phyloP scores from a whole-genome alignment of 2,797 vertebrate species.

The Sphenodon punctatus region DNA sequence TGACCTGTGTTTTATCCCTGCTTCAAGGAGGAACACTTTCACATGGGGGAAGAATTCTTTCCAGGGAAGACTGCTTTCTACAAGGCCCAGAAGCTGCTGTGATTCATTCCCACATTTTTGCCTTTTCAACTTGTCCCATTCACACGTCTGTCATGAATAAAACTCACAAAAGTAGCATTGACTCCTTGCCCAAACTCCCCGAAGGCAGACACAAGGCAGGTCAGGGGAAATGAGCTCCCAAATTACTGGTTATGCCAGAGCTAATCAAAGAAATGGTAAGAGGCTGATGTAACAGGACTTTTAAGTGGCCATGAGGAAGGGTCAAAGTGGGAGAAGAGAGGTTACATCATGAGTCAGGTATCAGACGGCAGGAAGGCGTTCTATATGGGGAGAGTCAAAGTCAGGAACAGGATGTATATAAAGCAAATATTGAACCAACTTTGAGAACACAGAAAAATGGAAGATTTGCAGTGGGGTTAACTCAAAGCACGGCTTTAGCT shows the following conservation, averaged over 20 bases:
- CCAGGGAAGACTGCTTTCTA: too few relatives aligned
- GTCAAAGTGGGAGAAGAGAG: constrained; percentile 31
- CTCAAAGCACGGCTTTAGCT: not conserved
- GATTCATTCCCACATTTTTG: too few relatives aligned
- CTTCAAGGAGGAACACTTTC: too few relatives aligned
- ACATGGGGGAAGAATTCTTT: too few relatives aligned
- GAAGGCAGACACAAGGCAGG: too few relatives aligned
- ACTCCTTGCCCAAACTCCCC: not conserved
- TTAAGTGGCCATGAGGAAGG: constrained; percentile 52
- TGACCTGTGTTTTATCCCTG: too few relatives aligned
- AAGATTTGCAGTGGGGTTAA: constrained; percentile 53
- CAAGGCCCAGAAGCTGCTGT: too few relatives aligned
- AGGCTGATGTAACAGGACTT: too few relatives aligned
- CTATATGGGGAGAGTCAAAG: constrained; percentile 56
- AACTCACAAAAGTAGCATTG: too few relatives aligned
- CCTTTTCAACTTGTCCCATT: too few relatives aligned
- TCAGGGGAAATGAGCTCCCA: not conserved
- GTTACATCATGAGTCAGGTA: constrained; percentile 28
- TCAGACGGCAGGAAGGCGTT: constrained; percentile 59
- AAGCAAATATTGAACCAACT: constrained; percentile 63
- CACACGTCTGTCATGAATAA: too few relatives aligned
- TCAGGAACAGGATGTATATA: constrained; percentile 69
- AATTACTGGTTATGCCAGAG: accelerated
- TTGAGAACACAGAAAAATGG: constrained; percentile 60
- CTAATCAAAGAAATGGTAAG: not conserved